A percentile compares a stretch with the other conserved stretches of the same genome.
Conservation (phyloP, 2,888 invertebrate genomes). For the Epinotia nisella region DNA sequence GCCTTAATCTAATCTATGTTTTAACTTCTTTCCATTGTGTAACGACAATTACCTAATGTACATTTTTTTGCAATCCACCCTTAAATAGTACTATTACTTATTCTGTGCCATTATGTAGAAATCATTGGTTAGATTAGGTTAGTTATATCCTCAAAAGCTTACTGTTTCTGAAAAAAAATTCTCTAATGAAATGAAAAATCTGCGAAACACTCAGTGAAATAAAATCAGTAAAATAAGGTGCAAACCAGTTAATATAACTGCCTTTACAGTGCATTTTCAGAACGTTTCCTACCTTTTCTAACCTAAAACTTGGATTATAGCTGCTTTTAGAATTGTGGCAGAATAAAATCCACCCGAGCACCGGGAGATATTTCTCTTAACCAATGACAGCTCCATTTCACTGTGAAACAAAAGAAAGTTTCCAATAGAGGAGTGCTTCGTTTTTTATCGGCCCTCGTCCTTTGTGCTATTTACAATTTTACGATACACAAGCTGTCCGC, state of each 20-base stretch:
- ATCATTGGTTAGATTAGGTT: too few species aligned
- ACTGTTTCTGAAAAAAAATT: too few species aligned
- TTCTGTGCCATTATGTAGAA: too few species aligned
- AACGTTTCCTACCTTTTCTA: background rate
- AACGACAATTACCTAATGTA: too few species aligned
- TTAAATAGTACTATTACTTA: too few species aligned
- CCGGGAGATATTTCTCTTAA: constrained; percentile 12
- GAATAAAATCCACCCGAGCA: constrained; percentile 5
- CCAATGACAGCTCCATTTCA: constrained; percentile 24
- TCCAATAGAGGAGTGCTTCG: constrained; percentile 6
- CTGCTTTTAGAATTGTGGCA: constrained; percentile 1
- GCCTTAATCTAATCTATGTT: too few species aligned
- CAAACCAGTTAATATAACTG: background rate
- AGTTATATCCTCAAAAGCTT: too few species aligned
- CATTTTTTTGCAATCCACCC: too few species aligned
- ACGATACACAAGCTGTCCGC: background rate
- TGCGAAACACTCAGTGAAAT: too few species aligned
- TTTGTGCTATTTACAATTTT: background rate
- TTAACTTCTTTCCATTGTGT: too few species aligned
- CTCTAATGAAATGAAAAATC: too few species aligned
- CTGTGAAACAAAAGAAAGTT: constrained; percentile 15
- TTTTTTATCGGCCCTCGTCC: background rate
- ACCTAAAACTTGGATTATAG: background rate
- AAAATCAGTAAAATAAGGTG: too few species aligned
- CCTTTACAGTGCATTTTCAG: background rate